Evolutionary conservation across 2,888 invertebrate species (phyloP).

Genomic region (Lacanobia wlatinum): DNA sequence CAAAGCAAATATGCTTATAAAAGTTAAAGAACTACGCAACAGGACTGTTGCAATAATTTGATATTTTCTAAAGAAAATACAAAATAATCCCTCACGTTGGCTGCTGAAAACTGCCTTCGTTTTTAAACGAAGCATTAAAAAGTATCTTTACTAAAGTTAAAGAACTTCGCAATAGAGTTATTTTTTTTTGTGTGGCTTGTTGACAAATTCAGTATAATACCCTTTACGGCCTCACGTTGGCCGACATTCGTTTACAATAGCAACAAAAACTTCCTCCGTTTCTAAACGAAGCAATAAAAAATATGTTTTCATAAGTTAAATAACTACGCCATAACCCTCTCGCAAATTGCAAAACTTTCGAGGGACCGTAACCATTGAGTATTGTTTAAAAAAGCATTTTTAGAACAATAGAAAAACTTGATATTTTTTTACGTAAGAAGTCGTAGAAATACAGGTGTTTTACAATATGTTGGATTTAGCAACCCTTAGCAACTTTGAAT

Average conservation of each 20-base stretch:
- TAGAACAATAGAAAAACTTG: slow-evolving; percentile 37
- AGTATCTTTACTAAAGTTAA: not conserved
- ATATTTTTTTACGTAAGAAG: slow-evolving; percentile 20
- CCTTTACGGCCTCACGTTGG: not conserved
- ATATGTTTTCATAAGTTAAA: slow-evolving; percentile 19
- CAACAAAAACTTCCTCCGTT: not conserved
- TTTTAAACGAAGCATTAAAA: slow-evolving; percentile 7
- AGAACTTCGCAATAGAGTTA: not conserved
- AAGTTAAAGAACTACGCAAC: not conserved
- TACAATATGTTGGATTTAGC: slow-evolving; percentile 30
- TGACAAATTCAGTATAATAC: slow-evolving; percentile 1
- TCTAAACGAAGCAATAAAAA: slow-evolving; percentile 46
- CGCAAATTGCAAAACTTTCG: slow-evolving; percentile 44
- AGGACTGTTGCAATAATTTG: not conserved
- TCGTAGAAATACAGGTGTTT: slow-evolving; percentile 31
- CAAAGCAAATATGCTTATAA: slow-evolving; percentile 10
- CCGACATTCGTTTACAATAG: slow-evolving; percentile 24
- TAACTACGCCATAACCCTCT: slow-evolving; percentile 39
- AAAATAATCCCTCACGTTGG: not conserved
- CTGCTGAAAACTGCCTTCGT: not conserved
- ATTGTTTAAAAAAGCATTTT: slow-evolving; percentile 47
- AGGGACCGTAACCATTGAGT: slow-evolving; percentile 1
- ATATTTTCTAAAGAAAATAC: not conserved
- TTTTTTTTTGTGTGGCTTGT: not conserved
- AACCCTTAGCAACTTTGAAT: slow-evolving; percentile 43